phyloP scores from a whole-genome alignment of 2,888 invertebrate genomes.

The Lepidochitona cinerea region DNA sequence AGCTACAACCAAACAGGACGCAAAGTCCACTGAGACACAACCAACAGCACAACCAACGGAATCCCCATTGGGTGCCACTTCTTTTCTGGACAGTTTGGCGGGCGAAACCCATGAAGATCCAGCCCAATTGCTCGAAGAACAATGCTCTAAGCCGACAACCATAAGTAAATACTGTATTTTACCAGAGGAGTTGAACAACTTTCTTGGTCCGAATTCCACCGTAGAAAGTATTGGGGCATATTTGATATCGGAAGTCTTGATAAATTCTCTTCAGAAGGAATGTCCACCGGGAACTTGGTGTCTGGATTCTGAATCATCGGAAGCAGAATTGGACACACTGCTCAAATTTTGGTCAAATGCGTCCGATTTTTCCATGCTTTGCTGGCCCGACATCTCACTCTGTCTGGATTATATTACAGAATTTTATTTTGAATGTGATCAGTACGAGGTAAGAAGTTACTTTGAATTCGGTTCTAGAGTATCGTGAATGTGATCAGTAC shows the following conservation, averaged over 20 bases:
- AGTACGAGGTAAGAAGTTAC: slow-evolving; percentile 3
- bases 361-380: not conserved
- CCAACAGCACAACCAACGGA: no score
- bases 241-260: not conserved
- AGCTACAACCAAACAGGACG: no score
- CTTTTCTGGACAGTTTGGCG: not conserved
- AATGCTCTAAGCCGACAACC: not conserved
- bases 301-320: not conserved
- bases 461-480: no score
- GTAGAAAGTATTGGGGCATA: not conserved
- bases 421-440: not conserved
- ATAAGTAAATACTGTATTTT: not conserved
- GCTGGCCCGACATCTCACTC: not conserved
- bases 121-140: not conserved
- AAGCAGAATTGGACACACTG: not conserved
- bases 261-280: not conserved
- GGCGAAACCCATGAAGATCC: not conserved
- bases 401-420: not conserved
- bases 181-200: not conserved
- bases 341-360: not conserved
- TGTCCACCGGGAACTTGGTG: not conserved
- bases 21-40: no score
- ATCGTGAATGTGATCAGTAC: not conserved
- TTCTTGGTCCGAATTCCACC: not conserved
- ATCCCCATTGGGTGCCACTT: no score